phyloP scores from a whole-genome alignment of 1,140 invertebrate species.

The Conus ventricosus region DNA sequence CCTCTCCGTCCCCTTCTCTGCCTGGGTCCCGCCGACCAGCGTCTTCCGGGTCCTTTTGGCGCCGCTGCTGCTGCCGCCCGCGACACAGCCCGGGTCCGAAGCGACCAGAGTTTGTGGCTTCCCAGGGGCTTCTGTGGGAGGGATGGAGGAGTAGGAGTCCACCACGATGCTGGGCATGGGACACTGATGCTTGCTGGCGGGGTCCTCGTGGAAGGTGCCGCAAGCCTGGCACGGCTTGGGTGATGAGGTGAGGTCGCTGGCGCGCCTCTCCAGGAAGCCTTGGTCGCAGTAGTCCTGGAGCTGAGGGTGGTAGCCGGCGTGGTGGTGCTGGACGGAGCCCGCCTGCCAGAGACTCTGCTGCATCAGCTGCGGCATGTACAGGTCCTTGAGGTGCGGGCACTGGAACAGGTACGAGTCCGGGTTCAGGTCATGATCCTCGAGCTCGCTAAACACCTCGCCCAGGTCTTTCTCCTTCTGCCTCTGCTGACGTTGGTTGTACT shows the following conservation, averaged over 20 bases:
- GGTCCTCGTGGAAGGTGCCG: too few species aligned
- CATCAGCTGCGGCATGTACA: too few species aligned
- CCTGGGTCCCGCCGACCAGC: background rate
- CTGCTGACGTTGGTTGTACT: background rate
- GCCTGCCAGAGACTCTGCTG: too few species aligned
- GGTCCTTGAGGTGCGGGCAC: too few species aligned
- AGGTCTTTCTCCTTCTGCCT: background rate
- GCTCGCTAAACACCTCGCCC: background rate
- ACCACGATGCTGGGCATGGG: constrained; percentile 32
- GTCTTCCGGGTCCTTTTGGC: background rate
- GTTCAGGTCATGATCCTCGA: too few species aligned
- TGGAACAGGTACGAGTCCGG: background rate
- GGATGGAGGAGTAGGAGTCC: constrained; percentile 25
- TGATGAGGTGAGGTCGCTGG: too few species aligned
- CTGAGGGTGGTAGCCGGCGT: too few species aligned
- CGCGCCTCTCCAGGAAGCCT: too few species aligned
- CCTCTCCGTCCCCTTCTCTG: background rate
- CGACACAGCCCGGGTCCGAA: too few species aligned
- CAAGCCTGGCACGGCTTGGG: too few species aligned
- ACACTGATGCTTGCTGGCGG: background rate
- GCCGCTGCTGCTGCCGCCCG: background rate
- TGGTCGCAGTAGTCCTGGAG: too few species aligned
- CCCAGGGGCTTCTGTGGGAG: background rate
- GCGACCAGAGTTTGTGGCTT: background rate
- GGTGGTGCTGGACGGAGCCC: too few species aligned